These are phyloP conservation scores for Chrysaora quinquecirrha DNA, from an alignment of 30 jellyfish, hydroid and myxozoan species.

Conservation along the genomic window DNA sequence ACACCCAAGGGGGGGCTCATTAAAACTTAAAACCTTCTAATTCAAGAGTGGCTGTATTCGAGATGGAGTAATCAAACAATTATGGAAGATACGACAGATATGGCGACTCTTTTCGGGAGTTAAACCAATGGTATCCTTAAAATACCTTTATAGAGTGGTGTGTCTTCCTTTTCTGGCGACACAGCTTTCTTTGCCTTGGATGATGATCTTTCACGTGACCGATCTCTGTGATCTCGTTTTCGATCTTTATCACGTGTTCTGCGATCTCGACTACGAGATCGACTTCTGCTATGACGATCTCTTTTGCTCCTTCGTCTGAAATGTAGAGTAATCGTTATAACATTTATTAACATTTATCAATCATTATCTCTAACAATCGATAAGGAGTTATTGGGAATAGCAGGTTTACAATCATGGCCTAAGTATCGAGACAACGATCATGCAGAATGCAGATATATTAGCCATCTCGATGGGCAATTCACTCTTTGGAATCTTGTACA, in stretches of 20 bases:
- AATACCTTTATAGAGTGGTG: background rate
- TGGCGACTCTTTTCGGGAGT: no score
- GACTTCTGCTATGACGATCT: conserved; percentile 51
- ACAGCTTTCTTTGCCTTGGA: conserved; percentile 6
- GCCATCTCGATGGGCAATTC: background rate
- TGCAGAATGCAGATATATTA: background rate
- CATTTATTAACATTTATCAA: no score
- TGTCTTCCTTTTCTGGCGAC: background rate
- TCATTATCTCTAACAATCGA: no score
- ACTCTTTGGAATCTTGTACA: no score
- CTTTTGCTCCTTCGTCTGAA: conserved; percentile 43
- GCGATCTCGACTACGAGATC: conserved; percentile 58
- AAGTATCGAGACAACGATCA: background rate
- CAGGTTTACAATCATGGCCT: background rate
- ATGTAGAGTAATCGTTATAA: background rate
- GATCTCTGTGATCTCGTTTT: conserved; percentile 14
- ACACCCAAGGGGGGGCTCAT: no score
- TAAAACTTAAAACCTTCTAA: background rate
- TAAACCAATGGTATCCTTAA: background rate
- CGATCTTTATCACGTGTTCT: conserved; percentile 52
- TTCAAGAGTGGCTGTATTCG: background rate
- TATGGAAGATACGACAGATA: background rate
- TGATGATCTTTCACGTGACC: conserved; percentile 55
- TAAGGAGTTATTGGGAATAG: background rate
- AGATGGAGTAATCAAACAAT: background rate